A percentile compares a stretch with the other conserved stretches of the same genome.
Evolutionary conservation across 2,797 vertebrate genomes (phyloP).

Genomic region (Tinamus major): DNA sequence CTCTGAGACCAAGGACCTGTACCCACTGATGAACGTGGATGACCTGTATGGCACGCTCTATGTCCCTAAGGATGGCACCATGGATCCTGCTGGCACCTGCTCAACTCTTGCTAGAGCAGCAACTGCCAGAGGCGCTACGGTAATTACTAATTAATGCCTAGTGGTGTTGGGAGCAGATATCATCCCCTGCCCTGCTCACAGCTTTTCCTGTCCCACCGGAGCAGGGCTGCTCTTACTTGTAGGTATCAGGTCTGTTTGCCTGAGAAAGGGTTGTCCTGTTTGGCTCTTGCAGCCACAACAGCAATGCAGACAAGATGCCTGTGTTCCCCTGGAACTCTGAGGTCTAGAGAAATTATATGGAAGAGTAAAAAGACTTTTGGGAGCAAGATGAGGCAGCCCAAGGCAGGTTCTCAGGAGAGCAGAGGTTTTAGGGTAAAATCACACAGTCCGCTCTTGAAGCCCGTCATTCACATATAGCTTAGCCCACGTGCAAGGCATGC

Average conservation of each 20-base stretch:
- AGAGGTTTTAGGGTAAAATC: neutral
- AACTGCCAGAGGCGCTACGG: slow-evolving; percentile 86
- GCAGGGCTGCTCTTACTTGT: neutral
- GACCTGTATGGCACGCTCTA: slow-evolving; percentile 96
- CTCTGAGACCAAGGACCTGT: slow-evolving; percentile 91
- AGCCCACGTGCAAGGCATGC: neutral
- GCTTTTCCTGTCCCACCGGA: rapidly evolving
- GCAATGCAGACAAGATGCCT: neutral
- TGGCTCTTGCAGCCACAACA: neutral
- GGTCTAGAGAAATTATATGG: rapidly evolving
- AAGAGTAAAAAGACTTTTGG: neutral
- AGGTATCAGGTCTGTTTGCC: too few species aligned
- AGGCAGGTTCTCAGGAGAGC: neutral
- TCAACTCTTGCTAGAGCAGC: slow-evolving; percentile 90
- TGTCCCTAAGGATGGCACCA: slow-evolving; percentile 94
- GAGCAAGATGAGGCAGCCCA: neutral
- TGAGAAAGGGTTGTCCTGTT: too few species aligned
- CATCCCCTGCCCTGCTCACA: neutral
- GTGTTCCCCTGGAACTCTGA: rapidly evolving
- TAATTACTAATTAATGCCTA: slow-evolving; percentile 40
- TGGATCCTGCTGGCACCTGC: slow-evolving; percentile 97
- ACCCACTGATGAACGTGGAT: slow-evolving; percentile 93
- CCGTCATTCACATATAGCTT: neutral
- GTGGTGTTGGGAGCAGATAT: neutral
- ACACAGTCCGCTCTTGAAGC: neutral